Percentiles rank a stretch among this genome's conserved stretches.
Conservation (phyloP, 2,888 invertebrate genomes). For the Thelaira solivaga region DNA sequence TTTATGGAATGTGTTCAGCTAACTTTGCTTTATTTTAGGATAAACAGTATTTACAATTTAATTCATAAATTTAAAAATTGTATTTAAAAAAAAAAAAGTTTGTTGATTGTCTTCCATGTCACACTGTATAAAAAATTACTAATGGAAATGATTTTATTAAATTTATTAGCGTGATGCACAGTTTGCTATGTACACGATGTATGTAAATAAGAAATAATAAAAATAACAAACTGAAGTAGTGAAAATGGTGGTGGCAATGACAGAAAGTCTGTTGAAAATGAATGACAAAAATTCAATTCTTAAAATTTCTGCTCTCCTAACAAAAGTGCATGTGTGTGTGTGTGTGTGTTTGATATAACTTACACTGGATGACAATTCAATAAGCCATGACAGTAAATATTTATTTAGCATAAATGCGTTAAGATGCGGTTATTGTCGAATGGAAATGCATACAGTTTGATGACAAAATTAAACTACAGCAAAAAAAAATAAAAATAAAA, state of each 20-base stretch:
- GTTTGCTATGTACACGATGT: too few relatives aligned
- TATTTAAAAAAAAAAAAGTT: background rate
- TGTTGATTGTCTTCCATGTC: background rate
- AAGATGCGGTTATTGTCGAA: slow-evolving; percentile 46
- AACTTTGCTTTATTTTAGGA: too few relatives aligned
- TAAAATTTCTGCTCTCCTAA: background rate
- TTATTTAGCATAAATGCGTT: slow-evolving; percentile 72
- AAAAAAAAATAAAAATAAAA: slow-evolving; percentile 14
- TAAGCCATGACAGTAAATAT: slow-evolving; percentile 75
- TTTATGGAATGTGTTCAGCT: too few relatives aligned
- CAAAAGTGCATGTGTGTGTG: too few relatives aligned
- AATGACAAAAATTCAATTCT: background rate
- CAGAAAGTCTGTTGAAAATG: slow-evolving; percentile 29
- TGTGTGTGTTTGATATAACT: too few relatives aligned
- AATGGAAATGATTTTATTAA: slow-evolving; percentile 39
- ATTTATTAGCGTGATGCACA: slow-evolving; percentile 23
- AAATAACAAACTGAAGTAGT: background rate
- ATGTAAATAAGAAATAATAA: background rate
- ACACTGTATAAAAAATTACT: background rate
- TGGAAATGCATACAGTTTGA: slow-evolving; percentile 51
- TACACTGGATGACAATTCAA: slow-evolving; percentile 76
- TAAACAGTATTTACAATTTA: too few relatives aligned
- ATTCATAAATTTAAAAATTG: too few relatives aligned
- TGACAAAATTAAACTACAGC: slow-evolving; percentile 44
- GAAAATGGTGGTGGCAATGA: slow-evolving; percentile 23